Evolutionary conservation across 2,113 vertebrate genomes (phyloP).

Genomic region (Neogale vison): DNA sequence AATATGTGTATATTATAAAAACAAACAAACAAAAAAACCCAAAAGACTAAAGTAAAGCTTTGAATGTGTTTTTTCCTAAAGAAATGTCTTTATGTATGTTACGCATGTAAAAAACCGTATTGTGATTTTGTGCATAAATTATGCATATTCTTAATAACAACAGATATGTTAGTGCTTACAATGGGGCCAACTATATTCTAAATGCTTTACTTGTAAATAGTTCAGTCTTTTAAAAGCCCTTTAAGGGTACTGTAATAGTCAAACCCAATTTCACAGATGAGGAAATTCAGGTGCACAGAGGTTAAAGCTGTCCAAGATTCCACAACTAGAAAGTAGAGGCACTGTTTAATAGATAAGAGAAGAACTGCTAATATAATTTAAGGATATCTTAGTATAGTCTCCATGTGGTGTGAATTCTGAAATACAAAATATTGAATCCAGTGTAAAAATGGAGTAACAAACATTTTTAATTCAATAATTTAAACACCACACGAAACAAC

Average conservation of each 20-base stretch:
- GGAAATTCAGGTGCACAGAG: background rate
- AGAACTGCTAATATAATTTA: background rate
- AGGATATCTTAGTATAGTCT: background rate
- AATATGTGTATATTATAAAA: background rate
- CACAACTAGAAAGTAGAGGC: background rate
- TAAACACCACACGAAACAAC: background rate
- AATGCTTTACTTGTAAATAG: background rate
- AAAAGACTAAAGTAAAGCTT: background rate
- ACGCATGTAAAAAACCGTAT: background rate
- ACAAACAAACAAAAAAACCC: too few relatives aligned
- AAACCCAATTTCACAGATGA: background rate
- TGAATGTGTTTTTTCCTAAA: background rate
- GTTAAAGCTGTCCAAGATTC: background rate
- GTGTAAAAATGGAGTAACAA: background rate
- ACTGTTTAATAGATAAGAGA: background rate
- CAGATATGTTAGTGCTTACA: background rate
- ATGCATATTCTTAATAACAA: background rate
- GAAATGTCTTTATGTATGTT: background rate
- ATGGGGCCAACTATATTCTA: background rate
- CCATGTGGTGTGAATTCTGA: background rate
- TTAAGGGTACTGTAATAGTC: background rate
- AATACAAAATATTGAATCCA: background rate
- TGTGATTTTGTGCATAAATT: constrained; percentile 1
- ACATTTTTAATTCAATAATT: background rate
- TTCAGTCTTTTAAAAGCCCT: background rate